phyloP scores from a whole-genome alignment of 2,888 invertebrate species.

The Nephrotoma flavescens region DNA sequence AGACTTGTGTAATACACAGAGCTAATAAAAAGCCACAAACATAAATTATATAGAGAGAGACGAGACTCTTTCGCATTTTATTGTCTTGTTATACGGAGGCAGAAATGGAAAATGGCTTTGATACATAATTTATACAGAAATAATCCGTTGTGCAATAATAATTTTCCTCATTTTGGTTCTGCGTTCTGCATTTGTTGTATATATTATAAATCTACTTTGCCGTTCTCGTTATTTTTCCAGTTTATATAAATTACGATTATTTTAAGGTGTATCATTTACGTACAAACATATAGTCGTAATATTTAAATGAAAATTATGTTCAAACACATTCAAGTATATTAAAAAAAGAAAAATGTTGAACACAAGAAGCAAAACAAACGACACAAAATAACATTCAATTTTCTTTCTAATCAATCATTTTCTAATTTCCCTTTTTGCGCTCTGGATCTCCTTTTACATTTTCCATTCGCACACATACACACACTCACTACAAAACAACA shows the following conservation, averaged over 20 bases:
- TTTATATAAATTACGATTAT: not conserved
- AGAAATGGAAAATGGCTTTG: not conserved
- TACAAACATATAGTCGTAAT: not conserved
- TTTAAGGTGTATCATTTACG: not conserved
- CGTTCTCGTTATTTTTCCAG: not conserved
- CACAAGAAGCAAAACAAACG: not conserved
- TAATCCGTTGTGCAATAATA: not conserved
- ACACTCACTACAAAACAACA: not conserved
- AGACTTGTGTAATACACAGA: not conserved
- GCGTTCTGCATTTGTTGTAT: not conserved
- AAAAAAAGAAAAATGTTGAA: not conserved
- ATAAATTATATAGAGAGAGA: not conserved
- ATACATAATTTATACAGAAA: not conserved
- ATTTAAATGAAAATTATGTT: not conserved
- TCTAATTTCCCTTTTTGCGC: not conserved
- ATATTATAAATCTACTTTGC: not conserved
- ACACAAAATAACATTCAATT: not conserved
- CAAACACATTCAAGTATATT: not conserved
- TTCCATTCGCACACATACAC: not conserved
- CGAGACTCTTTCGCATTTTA: not conserved
- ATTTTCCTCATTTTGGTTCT: not conserved
- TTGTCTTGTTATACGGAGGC: not conserved
- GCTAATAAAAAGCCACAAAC: not conserved
- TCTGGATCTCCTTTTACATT: not conserved
- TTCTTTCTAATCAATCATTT: not conserved